Conservation (phyloP, 2,113 vertebrate genomes). For the Capreolus pygargus region DNA sequence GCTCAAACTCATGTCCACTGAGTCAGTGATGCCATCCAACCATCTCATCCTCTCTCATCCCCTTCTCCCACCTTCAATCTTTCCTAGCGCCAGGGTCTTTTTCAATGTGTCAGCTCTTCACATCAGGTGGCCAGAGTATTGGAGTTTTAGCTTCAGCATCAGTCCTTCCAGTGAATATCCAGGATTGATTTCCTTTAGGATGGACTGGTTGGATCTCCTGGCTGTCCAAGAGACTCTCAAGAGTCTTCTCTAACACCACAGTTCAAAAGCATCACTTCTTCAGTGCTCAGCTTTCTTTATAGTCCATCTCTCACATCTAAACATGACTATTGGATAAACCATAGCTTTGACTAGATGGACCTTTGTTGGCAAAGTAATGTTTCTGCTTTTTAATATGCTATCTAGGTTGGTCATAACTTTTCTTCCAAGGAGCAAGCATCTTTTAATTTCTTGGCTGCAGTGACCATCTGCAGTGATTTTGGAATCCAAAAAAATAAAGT, state of each 20-base stretch:
- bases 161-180: neutral
- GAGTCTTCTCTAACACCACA: neutral
- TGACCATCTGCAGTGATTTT: neutral
- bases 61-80: neutral
- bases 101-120: neutral
- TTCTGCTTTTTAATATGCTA: neutral
- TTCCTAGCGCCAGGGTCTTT: neutral
- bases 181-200: neutral
- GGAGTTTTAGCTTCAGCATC: neutral
- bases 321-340: neutral
- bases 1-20: neutral
- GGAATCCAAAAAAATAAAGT: neutral
- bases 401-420: neutral
- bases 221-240: neutral
- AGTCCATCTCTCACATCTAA: neutral
- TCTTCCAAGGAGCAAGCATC: neutral
- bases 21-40: neutral
- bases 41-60: neutral
- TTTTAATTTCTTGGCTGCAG: neutral
- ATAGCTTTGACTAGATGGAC: neutral
- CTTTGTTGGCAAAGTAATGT: neutral
- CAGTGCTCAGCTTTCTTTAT: rapidly evolving
- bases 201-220: neutral
- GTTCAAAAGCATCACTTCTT: neutral
- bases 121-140: neutral